phyloP scores from a whole-genome alignment of 2,888 invertebrate species.

The Pyrgus malvae region DNA sequence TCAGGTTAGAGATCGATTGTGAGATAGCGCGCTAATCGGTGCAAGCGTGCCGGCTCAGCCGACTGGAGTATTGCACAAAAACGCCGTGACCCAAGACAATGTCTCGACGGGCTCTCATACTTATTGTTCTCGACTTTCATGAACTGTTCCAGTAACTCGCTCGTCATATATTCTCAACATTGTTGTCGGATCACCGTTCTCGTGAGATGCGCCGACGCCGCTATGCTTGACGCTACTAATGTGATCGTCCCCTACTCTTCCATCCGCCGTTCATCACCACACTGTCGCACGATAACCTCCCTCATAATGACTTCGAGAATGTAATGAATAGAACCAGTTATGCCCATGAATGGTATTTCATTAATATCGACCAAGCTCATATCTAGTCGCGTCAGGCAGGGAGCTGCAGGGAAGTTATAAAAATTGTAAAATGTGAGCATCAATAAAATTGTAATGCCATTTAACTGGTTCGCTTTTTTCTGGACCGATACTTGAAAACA shows the following conservation, averaged over 20 bases:
- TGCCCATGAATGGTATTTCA: constrained; percentile 57
- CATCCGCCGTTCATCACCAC: constrained; percentile 21
- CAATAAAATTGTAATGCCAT: constrained; percentile 57
- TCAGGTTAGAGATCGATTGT: constrained; percentile 25
- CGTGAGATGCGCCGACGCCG: constrained; percentile 48
- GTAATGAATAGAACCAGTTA: constrained; percentile 52
- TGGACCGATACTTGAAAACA: constrained; percentile 5
- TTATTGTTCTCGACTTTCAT: constrained; percentile 75
- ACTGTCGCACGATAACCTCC: constrained; percentile 51
- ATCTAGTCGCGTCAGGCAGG: constrained; percentile 45
- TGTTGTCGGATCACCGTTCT: constrained; percentile 54
- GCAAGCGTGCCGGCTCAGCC: constrained; percentile 33
- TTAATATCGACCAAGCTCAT: constrained; percentile 51
- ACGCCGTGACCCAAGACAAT: constrained; percentile 51
- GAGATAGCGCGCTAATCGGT: constrained; percentile 26
- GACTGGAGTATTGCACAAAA: constrained; percentile 54
- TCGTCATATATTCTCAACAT: constrained; percentile 64
- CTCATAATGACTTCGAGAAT: constrained; percentile 54
- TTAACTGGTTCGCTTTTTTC: constrained; percentile 42
- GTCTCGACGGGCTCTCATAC: constrained; percentile 58
- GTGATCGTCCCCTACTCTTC: constrained; percentile 18
- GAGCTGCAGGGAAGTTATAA: constrained; percentile 50
- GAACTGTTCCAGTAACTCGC: constrained; percentile 53
- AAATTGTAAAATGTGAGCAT: constrained; percentile 45
- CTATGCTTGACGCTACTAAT: constrained; percentile 21